A percentile compares a stretch with the other conserved stretches of the same genome.
Evolutionary conservation across 2,113 vertebrate genomes (phyloP).

Genomic region (Hyla sarda): DNA sequence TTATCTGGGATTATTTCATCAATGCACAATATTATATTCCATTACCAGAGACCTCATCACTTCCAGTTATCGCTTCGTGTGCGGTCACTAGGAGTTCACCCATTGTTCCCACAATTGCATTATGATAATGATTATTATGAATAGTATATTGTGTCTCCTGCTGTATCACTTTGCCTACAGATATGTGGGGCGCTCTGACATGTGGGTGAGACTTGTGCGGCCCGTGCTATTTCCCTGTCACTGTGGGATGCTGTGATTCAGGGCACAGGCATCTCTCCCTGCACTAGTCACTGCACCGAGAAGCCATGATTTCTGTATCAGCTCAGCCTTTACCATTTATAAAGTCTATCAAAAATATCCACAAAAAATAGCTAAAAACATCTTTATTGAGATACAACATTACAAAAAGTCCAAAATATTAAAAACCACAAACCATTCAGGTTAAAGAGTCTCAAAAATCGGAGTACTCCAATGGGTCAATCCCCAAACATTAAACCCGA

Average conservation of each 20-base stretch:
- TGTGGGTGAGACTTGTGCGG: constrained; percentile 33
- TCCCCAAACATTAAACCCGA: too few species aligned
- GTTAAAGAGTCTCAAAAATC: too few species aligned
- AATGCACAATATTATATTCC: neutral
- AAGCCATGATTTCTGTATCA: neutral
- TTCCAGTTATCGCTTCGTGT: neutral
- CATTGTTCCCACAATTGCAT: neutral
- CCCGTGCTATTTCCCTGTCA: neutral
- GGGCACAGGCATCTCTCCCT: neutral
- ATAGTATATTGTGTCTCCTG: neutral
- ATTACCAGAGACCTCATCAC: neutral
- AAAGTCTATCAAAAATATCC: too few species aligned
- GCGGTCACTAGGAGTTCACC: neutral
- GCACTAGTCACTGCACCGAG: constrained; percentile 11
- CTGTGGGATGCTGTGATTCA: constrained; percentile 24
- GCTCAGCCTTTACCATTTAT: too few species aligned
- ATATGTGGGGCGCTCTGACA: neutral
- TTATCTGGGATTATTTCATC: neutral
- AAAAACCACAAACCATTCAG: too few species aligned
- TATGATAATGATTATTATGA: neutral
- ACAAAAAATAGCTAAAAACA: too few species aligned
- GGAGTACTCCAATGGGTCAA: too few species aligned
- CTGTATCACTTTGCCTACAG: neutral
- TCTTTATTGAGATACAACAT: too few species aligned
- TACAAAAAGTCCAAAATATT: too few species aligned